phyloP scores from a whole-genome alignment of 2,888 invertebrate species.

The Epistrophe eligans region DNA sequence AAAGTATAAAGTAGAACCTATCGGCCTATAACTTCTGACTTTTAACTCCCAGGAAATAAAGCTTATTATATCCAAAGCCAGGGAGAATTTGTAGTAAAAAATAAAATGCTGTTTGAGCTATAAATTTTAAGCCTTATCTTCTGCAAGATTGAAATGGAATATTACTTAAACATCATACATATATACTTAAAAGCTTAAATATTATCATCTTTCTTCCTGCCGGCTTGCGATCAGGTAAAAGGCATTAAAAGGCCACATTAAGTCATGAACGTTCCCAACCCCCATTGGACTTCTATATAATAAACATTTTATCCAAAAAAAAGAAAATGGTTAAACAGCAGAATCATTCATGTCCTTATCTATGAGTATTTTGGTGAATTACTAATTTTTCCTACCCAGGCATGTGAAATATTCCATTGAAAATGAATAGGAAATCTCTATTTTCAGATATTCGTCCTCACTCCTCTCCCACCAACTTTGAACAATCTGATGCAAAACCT shows the following conservation, averaged over 20 bases:
- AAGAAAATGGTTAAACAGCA: constrained; percentile 8
- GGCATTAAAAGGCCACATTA: neutral
- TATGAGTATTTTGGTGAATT: constrained; percentile 31
- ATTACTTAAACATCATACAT: neutral
- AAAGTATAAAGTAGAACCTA: too few relatives aligned
- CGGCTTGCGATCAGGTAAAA: constrained; percentile 1
- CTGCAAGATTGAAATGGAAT: neutral
- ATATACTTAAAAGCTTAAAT: constrained; percentile 8
- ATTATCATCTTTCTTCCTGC: constrained; percentile 16
- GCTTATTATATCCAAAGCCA: neutral
- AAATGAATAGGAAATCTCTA: constrained; percentile 33
- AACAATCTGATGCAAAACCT: neutral
- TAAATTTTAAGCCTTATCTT: neutral
- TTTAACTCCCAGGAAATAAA: too few relatives aligned
- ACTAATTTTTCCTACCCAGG: constrained; percentile 21
- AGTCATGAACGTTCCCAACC: constrained; percentile 1
- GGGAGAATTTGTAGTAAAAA: neutral
- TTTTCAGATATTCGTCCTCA: neutral
- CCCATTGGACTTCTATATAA: neutral
- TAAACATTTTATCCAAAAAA: constrained; percentile 4
- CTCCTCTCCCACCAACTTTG: neutral
- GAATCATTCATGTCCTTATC: constrained; percentile 16
- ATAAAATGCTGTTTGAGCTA: neutral
- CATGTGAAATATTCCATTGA: constrained; percentile 37
- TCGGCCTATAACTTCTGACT: too few relatives aligned